Percentiles rank a stretch among this genome's conserved stretches.
Conservation (phyloP, 2,888 invertebrate genomes). For the Metopia argyrocephala region DNA sequence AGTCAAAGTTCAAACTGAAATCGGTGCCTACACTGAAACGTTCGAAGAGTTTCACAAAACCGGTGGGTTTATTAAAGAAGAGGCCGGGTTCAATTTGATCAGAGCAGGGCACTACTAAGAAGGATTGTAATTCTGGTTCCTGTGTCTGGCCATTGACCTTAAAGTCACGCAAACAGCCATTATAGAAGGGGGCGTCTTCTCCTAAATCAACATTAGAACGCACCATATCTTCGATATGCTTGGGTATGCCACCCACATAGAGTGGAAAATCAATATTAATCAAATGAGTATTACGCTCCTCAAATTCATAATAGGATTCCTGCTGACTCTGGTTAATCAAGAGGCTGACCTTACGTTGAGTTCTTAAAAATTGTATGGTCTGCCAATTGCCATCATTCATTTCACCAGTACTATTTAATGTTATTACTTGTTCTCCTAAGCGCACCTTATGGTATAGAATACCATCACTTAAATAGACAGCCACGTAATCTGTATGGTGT, state of each 20-base stretch:
- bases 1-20: conserved; percentile 89
- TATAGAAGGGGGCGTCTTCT: conserved; percentile 81
- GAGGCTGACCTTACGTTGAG: conserved; percentile 81
- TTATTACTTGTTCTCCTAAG: conserved; percentile 81
- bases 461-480: conserved; percentile 87
- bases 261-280: conserved; percentile 85
- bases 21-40: conserved; percentile 88
- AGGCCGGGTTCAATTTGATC: conserved; percentile 88
- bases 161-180: conserved; percentile 90
- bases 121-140: conserved; percentile 81
- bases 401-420: conserved; percentile 80
- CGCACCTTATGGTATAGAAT: conserved; percentile 84
- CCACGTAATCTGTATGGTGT: conserved; percentile 84
- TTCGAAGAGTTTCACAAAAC: conserved; percentile 84
- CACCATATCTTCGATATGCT: conserved; percentile 79
- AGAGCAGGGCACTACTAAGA: conserved; percentile 88
- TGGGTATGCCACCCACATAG: conserved; percentile 89
- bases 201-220: conserved; percentile 72
- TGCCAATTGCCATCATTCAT: conserved; percentile 91
- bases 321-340: conserved; percentile 70
- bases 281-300: conserved; percentile 80
- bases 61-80: conserved; percentile 90
- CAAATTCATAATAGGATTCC: conserved; percentile 78
- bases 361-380: conserved; percentile 83
- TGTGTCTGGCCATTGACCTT: conserved; percentile 84